A percentile compares a stretch with the other conserved stretches of the same genome.
Evolutionary conservation across 53 echinoderm and acorn worm species (phyloP).

Genomic region (Actinopyga echinites): DNA sequence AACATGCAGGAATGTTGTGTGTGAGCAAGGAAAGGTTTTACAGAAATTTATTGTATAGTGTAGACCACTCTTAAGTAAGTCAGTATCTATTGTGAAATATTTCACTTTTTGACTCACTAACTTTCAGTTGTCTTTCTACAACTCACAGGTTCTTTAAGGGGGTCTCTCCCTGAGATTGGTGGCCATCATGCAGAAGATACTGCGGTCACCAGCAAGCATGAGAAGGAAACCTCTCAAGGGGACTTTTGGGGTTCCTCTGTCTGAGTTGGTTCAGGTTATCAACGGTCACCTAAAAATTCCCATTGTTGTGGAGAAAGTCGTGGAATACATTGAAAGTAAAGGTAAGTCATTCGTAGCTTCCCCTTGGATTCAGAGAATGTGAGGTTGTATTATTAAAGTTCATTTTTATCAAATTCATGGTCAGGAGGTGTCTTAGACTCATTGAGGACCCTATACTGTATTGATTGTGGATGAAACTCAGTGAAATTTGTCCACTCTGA

Average conservation of each 20-base stretch:
- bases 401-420: too few relatives aligned
- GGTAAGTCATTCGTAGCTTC: conserved; percentile 73
- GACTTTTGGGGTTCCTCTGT: conserved; percentile 82
- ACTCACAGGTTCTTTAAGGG: not conserved
- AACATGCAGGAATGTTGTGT: too few relatives aligned
- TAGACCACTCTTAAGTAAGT: too few relatives aligned
- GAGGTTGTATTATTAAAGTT: too few relatives aligned
- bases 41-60: too few relatives aligned
- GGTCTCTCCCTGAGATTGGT: not conserved
- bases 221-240: conserved; percentile 70
- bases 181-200: conserved; percentile 91
- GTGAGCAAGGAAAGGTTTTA: too few relatives aligned
- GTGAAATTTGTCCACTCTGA: too few relatives aligned
- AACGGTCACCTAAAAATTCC: conserved; percentile 67
- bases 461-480: too few relatives aligned
- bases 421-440: too few relatives aligned
- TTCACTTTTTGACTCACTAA: not conserved
- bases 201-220: conserved; percentile 85
- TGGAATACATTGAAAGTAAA: conserved; percentile 83
- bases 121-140: not conserved
- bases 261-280: conserved; percentile 65
- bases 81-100: not conserved
- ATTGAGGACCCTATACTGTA: too few relatives aligned
- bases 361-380: too few relatives aligned
- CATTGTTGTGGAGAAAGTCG: conserved; percentile 70